Percentiles rank a stretch among this genome's conserved stretches.
These are phyloP conservation scores for Lophius piscatorius DNA, from an alignment of 2,113 vertebrate species.

Conservation along the genomic window DNA sequence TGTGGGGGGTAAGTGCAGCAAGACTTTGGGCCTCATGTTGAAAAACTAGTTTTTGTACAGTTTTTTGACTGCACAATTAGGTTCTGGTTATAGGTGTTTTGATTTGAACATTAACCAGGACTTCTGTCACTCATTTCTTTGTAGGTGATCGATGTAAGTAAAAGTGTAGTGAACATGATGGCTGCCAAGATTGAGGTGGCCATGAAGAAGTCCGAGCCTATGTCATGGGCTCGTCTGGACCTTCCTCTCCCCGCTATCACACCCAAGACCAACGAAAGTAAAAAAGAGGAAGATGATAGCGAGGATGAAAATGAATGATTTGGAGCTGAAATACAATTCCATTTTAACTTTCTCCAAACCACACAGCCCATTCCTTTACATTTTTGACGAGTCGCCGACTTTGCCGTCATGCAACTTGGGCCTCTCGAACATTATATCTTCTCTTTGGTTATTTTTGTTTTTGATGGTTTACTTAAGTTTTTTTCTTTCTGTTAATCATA, in stretches of 20 bases:
- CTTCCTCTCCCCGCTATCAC: slow-evolving; percentile 78
- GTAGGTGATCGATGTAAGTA: slow-evolving; percentile 92
- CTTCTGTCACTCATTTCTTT: background rate
- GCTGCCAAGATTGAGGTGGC: slow-evolving; percentile 93
- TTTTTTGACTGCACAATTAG: no score
- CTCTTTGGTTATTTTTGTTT: background rate
- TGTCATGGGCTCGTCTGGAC: slow-evolving; percentile 94
- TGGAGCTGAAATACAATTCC: slow-evolving; percentile 10
- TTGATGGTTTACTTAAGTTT: background rate
- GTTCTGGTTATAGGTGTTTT: no score
- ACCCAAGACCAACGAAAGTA: slow-evolving; percentile 72
- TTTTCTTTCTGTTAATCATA: background rate
- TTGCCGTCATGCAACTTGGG: slow-evolving; percentile 12
- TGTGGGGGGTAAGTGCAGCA: slow-evolving; percentile 92
- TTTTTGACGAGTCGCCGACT: slow-evolving; percentile 32
- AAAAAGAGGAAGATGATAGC: slow-evolving; percentile 64
- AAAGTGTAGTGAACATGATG: slow-evolving; percentile 91
- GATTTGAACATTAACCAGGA: no score
- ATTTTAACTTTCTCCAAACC: slow-evolving; percentile 31
- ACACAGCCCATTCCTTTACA: slow-evolving; percentile 30
- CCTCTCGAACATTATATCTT: slow-evolving; percentile 8
- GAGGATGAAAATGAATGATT: slow-evolving; percentile 69
- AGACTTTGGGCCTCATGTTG: no score
- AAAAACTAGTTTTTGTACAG: no score
- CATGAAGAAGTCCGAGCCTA: slow-evolving; percentile 92